Base-by-base conservation (phyloP, 2,888 invertebrate species). In the Microctonus brassicae region DNA sequence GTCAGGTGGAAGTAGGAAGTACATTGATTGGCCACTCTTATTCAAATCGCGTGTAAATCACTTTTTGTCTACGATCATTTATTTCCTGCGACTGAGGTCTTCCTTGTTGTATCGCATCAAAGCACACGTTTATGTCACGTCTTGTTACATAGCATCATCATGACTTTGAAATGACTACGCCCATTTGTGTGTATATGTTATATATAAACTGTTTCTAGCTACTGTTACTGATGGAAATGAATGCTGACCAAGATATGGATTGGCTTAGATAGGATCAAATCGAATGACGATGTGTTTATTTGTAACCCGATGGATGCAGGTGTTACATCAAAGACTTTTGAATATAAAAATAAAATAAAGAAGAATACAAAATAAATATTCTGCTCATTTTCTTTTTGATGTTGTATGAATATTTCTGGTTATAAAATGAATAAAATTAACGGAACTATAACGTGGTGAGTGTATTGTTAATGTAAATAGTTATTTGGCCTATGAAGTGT, bases 401-500 rank as follows among this genome's bases (percentile, higher is more conserved):
- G 39, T 39, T n/a, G n/a, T n/a, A n/a, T n/a, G n/a, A n/a, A n/a
- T n/a, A n/a, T n/a, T n/a, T n/a, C n/a, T n/a, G n/a, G n/a, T n/a
- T n/a, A n/a, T n/a, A n/a, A n/a, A n/a, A n/a, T n/a, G n/a, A n/a
- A n/a, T n/a, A n/a, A n/a, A n/a, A n/a, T n/a, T 13, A 5, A n/a
- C n/a, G n/a, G n/a, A n/a, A 39, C 33, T 5, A 3, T 33, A 6
- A 33, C 6, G 33, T 33, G 33, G 10, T 47, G 10, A 47, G 10
- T 77, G 77, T 63, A 79, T 79, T 3, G 33, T n/a, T 2, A n/a
- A n/a, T n/a, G 13, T 39, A n/a, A 80, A 83, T 78, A 78, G 79
- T 77, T 78, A 83, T 82, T 81, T 82, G 75, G 79, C 79, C 79
- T 78, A 78, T 78, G 77, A 81, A 75, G 73, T 76, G 64, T 75